A percentile compares a stretch with the other conserved stretches of the same genome.
Conservation (phyloP, 2,888 invertebrate species). For the Colostygia pectinataria region DNA sequence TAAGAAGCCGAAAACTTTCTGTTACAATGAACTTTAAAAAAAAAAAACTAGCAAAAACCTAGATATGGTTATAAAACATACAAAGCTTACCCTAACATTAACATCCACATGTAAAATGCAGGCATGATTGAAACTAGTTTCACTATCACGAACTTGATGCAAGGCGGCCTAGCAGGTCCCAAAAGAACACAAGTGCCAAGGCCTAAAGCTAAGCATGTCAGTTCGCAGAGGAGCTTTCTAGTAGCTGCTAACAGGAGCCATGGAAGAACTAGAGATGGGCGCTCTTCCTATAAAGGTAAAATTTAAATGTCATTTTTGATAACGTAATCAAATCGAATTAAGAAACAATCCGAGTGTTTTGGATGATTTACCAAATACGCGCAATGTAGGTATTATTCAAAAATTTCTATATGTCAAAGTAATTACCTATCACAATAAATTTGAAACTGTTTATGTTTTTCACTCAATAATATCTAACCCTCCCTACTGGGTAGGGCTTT, state of each 20-base stretch:
- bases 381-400: too few species aligned
- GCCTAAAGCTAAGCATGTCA: conserved; percentile 70
- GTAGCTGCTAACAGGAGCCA: conserved; percentile 79
- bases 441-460: too few species aligned
- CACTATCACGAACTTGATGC: conserved; percentile 74
- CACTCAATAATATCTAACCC: too few species aligned
- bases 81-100: conserved; percentile 64
- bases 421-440: too few species aligned
- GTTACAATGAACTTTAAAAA: too few species aligned
- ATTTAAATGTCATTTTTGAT: neutral
- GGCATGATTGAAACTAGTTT: conserved; percentile 72
- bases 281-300: conserved; percentile 65
- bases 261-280: conserved; percentile 74
- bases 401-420: too few species aligned
- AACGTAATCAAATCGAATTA: neutral
- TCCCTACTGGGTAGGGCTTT: too few species aligned
- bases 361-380: too few species aligned
- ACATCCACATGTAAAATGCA: conserved; percentile 78
- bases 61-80: neutral
- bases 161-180: conserved; percentile 70
- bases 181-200: conserved; percentile 74
- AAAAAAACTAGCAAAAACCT: neutral
- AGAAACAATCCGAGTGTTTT: too few species aligned
- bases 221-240: conserved; percentile 71
- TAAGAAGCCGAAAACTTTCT: too few species aligned